A percentile compares a stretch with the other conserved stretches of the same genome.
Conservation (phyloP, 2,888 invertebrate genomes). For the Carterocephalus palaemon region DNA sequence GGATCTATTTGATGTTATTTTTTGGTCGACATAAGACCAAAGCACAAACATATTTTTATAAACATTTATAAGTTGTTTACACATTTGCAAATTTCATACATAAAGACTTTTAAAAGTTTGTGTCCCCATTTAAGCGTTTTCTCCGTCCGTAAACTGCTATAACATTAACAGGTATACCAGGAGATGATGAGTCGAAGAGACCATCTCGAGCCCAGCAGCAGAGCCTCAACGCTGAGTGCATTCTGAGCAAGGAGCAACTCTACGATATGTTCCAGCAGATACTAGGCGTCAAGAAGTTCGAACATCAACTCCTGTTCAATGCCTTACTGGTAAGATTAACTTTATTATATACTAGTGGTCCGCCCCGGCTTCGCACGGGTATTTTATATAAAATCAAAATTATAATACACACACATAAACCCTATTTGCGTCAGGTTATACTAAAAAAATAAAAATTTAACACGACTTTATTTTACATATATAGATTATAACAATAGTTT, state of each 20-base stretch:
- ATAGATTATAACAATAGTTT: too few species aligned
- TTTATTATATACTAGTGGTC: too few species aligned
- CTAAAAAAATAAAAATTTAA: too few species aligned
- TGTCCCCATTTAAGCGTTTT: conserved; percentile 5
- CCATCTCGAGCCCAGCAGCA: conserved; percentile 93
- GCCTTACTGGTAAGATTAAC: conserved; percentile 82
- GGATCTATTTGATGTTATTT: too few species aligned
- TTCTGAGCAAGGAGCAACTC: conserved; percentile 98
- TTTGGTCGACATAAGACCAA: too few species aligned
- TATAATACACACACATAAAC: too few species aligned
- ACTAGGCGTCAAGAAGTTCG: conserved; percentile 98
- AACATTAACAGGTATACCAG: conserved; percentile 74
- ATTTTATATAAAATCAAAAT: too few species aligned
- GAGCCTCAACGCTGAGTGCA: conserved; percentile 93
- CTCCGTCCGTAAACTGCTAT: conserved; percentile 25
- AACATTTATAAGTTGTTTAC: too few species aligned
- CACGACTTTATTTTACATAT: too few species aligned
- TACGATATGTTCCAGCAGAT: conserved; percentile 99
- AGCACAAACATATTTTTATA: too few species aligned
- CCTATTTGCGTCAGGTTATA: too few species aligned
- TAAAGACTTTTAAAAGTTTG: not conserved
- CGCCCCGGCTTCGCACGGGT: too few species aligned
- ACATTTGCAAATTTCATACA: not conserved
- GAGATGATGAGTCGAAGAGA: conserved; percentile 92
- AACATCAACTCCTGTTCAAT: conserved; percentile 99